These are phyloP conservation scores for Sitobion miscanthi DNA, from an alignment of 1,140 invertebrate species.

Conservation along the genomic window DNA sequence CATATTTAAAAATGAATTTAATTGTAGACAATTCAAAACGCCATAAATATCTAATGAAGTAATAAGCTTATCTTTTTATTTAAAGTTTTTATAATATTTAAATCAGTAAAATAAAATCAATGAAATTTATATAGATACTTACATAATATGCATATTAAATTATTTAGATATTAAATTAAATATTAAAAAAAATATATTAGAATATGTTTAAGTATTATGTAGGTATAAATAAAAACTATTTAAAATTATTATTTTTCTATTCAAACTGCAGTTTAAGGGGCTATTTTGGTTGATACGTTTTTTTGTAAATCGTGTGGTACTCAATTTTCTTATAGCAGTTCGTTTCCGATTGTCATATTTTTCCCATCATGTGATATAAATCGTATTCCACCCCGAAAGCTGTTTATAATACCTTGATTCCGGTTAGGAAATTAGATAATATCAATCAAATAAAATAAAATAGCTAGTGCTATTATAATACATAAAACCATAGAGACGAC, in stretches of 20 bases:
- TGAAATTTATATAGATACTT: too few relatives aligned
- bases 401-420: conserved; percentile 34
- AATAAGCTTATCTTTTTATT: too few relatives aligned
- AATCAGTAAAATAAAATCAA: too few relatives aligned
- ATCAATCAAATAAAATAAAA: conserved; percentile 47
- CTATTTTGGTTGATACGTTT: not conserved
- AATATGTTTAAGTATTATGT: not conserved
- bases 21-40: too few relatives aligned
- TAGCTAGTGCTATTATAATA: not conserved
- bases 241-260: not conserved
- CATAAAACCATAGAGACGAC: not conserved
- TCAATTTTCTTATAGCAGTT: not conserved
- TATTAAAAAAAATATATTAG: not conserved
- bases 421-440: conserved; percentile 40
- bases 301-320: not conserved
- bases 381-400: not conserved
- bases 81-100: too few relatives aligned
- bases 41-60: too few relatives aligned
- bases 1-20: too few relatives aligned
- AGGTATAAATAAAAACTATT: too few relatives aligned
- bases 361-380: not conserved
- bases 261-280: not conserved
- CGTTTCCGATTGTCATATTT: not conserved
- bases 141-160: too few relatives aligned
- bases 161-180: too few relatives aligned